Base-by-base conservation (phyloP, 1,140 invertebrate genomes). In the Heliconius himera region DNA sequence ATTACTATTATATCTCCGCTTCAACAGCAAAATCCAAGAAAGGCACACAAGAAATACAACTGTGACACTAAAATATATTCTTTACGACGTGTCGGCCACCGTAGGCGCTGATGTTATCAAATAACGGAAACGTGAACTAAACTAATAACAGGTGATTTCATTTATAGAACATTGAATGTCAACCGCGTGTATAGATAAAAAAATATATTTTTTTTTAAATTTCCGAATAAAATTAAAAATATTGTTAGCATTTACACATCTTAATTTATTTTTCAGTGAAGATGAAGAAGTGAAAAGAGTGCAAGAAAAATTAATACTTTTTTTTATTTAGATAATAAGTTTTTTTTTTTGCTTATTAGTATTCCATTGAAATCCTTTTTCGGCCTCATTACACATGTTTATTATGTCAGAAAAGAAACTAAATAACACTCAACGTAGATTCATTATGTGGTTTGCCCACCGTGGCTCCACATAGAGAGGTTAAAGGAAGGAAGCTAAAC, bases 91-190 rank as follows among this genome's bases (percentile, higher is more conserved):
- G 41, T 74, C 73, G 73, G 49, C 49, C 73, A 76, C 56, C 74
- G 56, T 18, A 38, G n/a, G 9, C 74, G 74, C 74, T 54, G 74
- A 76, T 76, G 36, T 38, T 76, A 76, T 76, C 74, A 66, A 26
- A 6, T 66, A 26, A 60, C 56, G 74, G 74, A 41, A 76, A 76
- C 38, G 36, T 76, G 56, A 66, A 36, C 29, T 76, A 38, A 66
- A 56, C 46, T 74, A 54, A 11, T 51, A 74, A 74, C 54, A 76
- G 54, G 56, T 76, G 74, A 76, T 41, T 41, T 38, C 20, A 29
- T 76, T 76, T 75, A 60, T 60, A 22, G 56, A 26, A n/a, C 22
- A 60, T 60, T 11, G 16, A 66, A 66, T 66, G 26, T 66, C 60
- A 66, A 66, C 60, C 60, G 29, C 26, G 9, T 66, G 8, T 66